Percentiles rank a stretch among this genome's conserved stretches.
Evolutionary conservation across 2,797 vertebrate genomes (phyloP).

Genomic region (Buphagus erythrorhynchus): DNA sequence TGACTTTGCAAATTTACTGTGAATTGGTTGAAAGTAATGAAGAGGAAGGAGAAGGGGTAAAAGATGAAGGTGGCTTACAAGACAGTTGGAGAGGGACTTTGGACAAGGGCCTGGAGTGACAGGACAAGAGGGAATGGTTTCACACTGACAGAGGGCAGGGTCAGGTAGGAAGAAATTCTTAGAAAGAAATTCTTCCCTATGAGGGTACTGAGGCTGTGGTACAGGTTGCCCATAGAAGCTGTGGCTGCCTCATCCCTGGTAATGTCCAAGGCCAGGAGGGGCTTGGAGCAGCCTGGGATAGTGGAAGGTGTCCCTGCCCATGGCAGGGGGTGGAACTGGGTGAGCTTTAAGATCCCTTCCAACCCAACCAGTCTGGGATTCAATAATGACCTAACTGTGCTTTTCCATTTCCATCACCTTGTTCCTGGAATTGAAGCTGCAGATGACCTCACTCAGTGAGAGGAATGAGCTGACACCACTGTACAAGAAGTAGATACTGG

Average conservation of each 20-base stretch:
- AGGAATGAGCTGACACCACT: conserved; percentile 7
- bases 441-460: conserved; percentile 50
- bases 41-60: not conserved
- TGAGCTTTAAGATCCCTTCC: not conserved
- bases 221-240: not conserved
- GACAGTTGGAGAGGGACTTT: not conserved
- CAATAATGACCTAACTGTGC: not conserved
- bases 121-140: not conserved
- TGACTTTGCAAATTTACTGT: not conserved
- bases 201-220: not conserved
- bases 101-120: not conserved
- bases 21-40: not conserved
- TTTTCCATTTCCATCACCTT: conserved; percentile 36
- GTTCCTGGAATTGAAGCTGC: conserved; percentile 41
- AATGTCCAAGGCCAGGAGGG: not conserved
- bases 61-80: not conserved
- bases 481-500: not conserved
- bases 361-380: not conserved
- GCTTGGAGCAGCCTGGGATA: not conserved
- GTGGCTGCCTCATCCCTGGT: not conserved
- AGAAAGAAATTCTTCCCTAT: not conserved
- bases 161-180: not conserved
- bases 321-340: not conserved
- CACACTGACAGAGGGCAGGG: not conserved
- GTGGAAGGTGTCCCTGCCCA: not conserved